Conservation (phyloP, 2,888 invertebrate species). For the Nemotelus nigrinus region DNA sequence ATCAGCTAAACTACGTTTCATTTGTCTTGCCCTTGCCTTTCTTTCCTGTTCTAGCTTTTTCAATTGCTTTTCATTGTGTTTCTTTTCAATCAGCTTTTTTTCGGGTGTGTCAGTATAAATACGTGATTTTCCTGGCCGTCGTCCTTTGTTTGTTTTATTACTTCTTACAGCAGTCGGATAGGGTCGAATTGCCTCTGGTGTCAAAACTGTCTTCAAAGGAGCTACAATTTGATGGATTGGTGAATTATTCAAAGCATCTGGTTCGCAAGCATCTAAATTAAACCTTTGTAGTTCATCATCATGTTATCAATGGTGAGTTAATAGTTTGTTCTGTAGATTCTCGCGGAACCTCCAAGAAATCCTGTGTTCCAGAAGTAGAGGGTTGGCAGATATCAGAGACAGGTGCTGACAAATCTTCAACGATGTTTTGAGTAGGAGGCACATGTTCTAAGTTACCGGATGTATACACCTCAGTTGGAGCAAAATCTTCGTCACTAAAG, state of each 20-base stretch:
- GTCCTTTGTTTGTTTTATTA: conserved; percentile 13
- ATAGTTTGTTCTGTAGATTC: conserved; percentile 41
- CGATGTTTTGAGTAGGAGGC: no score
- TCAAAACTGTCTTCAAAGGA: conserved; percentile 13
- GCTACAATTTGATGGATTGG: conserved; percentile 44
- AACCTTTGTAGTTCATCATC: no score
- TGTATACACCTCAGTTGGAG: no score
- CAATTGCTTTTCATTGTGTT: conserved; percentile 18
- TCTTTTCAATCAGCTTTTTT: conserved; percentile 7
- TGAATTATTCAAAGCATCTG: conserved; percentile 37
- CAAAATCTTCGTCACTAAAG: no score
- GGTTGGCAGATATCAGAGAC: conserved; percentile 46
- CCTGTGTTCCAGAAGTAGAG: conserved; percentile 44
- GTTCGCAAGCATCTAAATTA: no score
- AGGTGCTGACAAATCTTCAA: no score
- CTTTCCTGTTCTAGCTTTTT: conserved; percentile 27
- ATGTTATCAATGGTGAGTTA: conserved; percentile 42
- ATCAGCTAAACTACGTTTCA: conserved; percentile 18
- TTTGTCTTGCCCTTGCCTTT: conserved; percentile 19
- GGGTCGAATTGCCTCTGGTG: conserved; percentile 6
- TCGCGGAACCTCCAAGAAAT: conserved; percentile 17
- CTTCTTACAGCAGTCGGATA: conserved; percentile 5
- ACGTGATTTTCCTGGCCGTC: conserved; percentile 25
- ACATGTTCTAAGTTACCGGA: no score
- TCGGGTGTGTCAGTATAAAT: conserved; percentile 26